Base-by-base conservation (phyloP, 2,113 vertebrate species). In the Cnemophilus loriae region DNA sequence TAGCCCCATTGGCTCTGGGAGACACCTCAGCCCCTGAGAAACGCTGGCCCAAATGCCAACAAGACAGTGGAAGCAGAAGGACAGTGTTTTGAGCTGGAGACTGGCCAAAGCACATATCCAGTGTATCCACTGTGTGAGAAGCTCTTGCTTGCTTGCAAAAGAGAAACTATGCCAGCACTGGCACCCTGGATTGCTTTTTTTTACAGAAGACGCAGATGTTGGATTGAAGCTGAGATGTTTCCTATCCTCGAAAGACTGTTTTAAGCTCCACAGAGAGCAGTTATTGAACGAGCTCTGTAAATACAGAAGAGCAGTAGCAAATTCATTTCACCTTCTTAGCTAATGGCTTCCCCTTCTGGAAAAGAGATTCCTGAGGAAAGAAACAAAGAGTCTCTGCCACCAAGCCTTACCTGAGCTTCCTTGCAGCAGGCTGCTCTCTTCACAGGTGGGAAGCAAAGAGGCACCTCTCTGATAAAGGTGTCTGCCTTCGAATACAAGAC, bases 161-260 rank as follows among this genome's bases (percentile, higher is more conserved):
- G 73, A 71, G 73, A 60, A 86, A 68, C 47, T n/a, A 3, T 52
- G 37, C 49, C 83, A 87, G 79, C 39, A 59, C 22, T 2, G 7
- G 76, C 76, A 93, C 86, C 86, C 64, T 78, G 60, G 46, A 19
- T 52, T 87, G 56, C 50, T 77, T 64, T 86, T 84, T 79, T 59
- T 73, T 13, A 16, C 33, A 56, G 83, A 71, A 52, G 63, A 60
- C 13, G 20, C 78, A 60, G 79, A 59, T 75, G 59, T 85, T 92
- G 83, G 55, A 67, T 91, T 88, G 92, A 90, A 93, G 90, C 42
- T 70, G 82, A 95, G 82, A 41, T 23, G 47, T 63, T 87, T 86
- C 47, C 24, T 74, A 49, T 64, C 56, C 79, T 83, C 90, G 73
- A 50, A 93, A 93, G 84, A 60, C 35, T 90, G 67, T 86, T 96